Conservation (phyloP, 2,888 invertebrate genomes). For the Latrodectus hesperus region DNA sequence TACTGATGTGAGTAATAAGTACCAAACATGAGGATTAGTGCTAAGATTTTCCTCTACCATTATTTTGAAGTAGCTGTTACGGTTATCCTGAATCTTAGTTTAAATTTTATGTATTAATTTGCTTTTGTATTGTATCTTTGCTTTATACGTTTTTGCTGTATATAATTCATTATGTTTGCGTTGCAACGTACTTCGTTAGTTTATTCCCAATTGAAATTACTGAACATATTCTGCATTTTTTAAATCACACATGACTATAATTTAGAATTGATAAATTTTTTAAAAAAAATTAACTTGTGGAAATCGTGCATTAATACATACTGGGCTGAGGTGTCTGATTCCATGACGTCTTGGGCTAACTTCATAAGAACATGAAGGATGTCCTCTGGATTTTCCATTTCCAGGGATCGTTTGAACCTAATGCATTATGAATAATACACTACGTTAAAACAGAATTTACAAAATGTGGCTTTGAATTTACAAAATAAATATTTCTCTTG, state of each 20-base stretch:
- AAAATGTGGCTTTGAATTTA: too few species aligned
- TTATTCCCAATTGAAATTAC: not conserved
- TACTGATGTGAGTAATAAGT: too few species aligned
- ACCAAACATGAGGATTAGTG: too few species aligned
- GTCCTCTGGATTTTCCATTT: constrained; percentile 83
- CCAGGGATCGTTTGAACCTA: constrained; percentile 72
- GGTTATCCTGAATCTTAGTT: too few species aligned
- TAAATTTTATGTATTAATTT: too few species aligned
- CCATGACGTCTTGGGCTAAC: constrained; percentile 84
- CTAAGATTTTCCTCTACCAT: too few species aligned
- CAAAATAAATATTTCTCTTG: too few species aligned
- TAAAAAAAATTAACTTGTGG: not conserved
- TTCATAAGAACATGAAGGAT: constrained; percentile 85
- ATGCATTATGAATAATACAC: too few species aligned
- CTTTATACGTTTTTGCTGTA: too few species aligned
- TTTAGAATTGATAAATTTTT: not conserved
- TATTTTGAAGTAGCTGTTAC: too few species aligned
- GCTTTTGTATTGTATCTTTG: too few species aligned
- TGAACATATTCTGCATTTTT: not conserved
- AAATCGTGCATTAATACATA: constrained; percentile 70
- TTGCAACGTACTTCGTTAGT: not conserved
- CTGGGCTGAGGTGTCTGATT: constrained; percentile 86
- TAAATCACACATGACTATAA: not conserved
- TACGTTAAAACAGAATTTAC: too few species aligned
- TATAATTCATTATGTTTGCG: not conserved